Evolutionary conservation across 1,140 invertebrate species (phyloP).

Genomic region (Berghia stephanieae): DNA sequence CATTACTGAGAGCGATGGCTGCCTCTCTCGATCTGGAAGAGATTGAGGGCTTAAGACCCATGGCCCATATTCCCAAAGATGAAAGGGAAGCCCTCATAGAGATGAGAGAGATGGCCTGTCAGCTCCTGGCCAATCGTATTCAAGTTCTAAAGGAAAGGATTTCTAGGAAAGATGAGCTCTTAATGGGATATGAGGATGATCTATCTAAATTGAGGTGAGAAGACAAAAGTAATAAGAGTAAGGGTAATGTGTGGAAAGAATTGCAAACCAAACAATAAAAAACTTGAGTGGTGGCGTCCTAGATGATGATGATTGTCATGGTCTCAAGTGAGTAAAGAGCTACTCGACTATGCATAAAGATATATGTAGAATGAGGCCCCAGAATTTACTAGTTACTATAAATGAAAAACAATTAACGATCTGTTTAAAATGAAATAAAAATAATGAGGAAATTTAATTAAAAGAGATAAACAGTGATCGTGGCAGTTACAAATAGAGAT

Average conservation of each 20-base stretch:
- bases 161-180: slow-evolving; percentile 62
- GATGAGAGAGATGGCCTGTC: slow-evolving; percentile 51
- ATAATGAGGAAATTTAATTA: too few species aligned
- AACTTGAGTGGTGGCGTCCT: too few species aligned
- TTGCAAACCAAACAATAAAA: too few species aligned
- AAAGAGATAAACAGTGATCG: too few species aligned
- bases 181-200: slow-evolving; percentile 65
- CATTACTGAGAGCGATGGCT: slow-evolving; percentile 53
- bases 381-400: too few species aligned
- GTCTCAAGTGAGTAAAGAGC: too few species aligned
- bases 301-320: too few species aligned
- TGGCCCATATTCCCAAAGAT: slow-evolving; percentile 63
- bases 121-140: slow-evolving; percentile 50
- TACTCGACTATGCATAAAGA: too few species aligned
- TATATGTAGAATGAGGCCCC: too few species aligned
- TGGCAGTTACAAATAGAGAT: too few species aligned
- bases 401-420: too few species aligned
- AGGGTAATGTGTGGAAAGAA: neutral
- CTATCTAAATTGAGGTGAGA: slow-evolving; percentile 60
- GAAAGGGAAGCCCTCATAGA: slow-evolving; percentile 56
- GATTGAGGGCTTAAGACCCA: slow-evolving; percentile 54
- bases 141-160: slow-evolving; percentile 58
- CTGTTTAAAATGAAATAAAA: too few species aligned
- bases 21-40: slow-evolving; percentile 56
- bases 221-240: neutral